phyloP scores from a whole-genome alignment of 2,888 invertebrate species.

The Allacma fusca region DNA sequence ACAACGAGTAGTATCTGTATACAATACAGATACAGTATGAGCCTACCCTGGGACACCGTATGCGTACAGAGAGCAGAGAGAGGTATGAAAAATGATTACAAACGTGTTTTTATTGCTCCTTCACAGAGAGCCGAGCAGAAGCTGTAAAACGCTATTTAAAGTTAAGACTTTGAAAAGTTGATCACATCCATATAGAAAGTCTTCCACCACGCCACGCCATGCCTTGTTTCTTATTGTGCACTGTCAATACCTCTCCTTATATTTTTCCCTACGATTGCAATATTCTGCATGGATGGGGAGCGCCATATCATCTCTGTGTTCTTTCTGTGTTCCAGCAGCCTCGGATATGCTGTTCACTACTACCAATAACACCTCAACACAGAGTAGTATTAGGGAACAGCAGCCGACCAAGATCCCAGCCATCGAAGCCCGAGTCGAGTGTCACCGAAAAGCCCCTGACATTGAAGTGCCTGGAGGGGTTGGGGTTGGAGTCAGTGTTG shows the following conservation, averaged over 20 bases:
- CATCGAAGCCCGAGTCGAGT: neutral
- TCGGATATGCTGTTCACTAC: constrained; percentile 38
- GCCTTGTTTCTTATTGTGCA: neutral
- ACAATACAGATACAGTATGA: too few species aligned
- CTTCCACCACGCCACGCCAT: neutral
- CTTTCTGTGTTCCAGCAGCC: constrained; percentile 34
- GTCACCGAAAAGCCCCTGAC: neutral
- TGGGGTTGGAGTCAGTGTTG: neutral
- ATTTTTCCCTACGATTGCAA: neutral
- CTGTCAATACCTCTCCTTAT: neutral
- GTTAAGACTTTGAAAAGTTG: neutral
- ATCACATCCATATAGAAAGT: neutral
- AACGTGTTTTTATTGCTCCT: neutral
- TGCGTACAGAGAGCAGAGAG: too few species aligned
- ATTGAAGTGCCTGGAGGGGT: neutral
- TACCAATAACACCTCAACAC: constrained; percentile 42
- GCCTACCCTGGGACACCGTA: too few species aligned
- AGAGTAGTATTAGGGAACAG: neutral
- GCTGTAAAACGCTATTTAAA: constrained; percentile 4
- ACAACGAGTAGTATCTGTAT: too few species aligned
- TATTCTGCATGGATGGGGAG: constrained; percentile 18
- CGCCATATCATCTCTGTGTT: constrained; percentile 32
- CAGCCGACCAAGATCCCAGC: neutral
- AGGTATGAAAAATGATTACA: too few species aligned
- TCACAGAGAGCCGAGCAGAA: neutral